phyloP scores from a whole-genome alignment of 2,888 invertebrate genomes.

The Pristionchus fissidentatus region DNA sequence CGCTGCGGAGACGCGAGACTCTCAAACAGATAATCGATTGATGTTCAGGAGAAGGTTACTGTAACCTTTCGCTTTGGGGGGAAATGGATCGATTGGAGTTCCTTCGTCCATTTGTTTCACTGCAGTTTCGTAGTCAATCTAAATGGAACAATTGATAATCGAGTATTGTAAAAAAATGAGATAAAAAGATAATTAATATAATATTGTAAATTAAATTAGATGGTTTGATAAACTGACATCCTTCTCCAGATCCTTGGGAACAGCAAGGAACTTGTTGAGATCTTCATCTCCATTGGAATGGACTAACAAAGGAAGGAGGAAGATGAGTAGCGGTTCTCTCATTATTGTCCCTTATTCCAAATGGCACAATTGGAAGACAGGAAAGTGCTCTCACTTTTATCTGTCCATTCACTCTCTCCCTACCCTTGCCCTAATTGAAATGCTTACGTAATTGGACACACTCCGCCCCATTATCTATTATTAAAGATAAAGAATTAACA shows the following conservation, averaged over 20 bases:
- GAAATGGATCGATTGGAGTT: conserved; percentile 12
- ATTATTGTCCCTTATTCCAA: conserved; percentile 32
- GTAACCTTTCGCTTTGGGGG: conserved; percentile 23
- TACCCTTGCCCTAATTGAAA: conserved; percentile 27
- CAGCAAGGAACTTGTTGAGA: conserved; percentile 28
- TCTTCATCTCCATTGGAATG: conserved; percentile 19
- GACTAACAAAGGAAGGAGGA: conserved; percentile 22
- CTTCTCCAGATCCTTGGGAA: conserved; percentile 5
- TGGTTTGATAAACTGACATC: background rate
- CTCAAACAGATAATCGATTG: conserved; percentile 1
- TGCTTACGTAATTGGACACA: no score
- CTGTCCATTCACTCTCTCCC: conserved; percentile 4
- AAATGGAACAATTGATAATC: no score
- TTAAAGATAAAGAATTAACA: no score
- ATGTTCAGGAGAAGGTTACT: background rate
- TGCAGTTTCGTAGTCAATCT: conserved; percentile 32
- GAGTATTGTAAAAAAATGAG: no score
- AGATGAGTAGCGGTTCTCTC: background rate
- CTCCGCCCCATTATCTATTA: no score
- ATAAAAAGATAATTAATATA: background rate
- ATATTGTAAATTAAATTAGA: background rate
- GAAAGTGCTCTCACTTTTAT: conserved; percentile 37
- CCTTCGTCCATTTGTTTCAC: conserved; percentile 30
- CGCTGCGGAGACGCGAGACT: background rate
- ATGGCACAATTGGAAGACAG: conserved; percentile 42